These are phyloP conservation scores for Chloroceryle aenea DNA, from an alignment of 2,113 vertebrate genomes.

Conservation along the genomic window DNA sequence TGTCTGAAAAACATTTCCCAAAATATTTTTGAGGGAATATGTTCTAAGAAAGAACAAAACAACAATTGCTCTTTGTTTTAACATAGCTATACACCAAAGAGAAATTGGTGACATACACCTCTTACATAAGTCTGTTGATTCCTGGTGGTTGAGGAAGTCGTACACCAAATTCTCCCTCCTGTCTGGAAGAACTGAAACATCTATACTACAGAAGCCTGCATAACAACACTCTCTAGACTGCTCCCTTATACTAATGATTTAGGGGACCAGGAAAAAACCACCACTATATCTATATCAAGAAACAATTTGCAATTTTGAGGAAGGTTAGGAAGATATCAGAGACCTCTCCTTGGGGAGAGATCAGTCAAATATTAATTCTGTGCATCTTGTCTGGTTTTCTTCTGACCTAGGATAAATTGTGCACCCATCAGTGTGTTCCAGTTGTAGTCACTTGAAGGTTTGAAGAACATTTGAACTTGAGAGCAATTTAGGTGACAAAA, in stretches of 20 bases:
- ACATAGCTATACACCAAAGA: neutral
- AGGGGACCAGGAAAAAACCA: neutral
- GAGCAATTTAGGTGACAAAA: neutral
- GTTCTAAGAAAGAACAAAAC: neutral
- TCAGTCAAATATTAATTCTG: neutral
- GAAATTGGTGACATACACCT: neutral
- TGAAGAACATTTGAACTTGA: neutral
- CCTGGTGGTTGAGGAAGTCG: neutral
- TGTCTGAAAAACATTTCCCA: neutral
- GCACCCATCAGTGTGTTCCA: neutral
- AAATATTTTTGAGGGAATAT: neutral
- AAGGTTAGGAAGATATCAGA: neutral
- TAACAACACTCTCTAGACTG: neutral
- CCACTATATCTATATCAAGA: neutral
- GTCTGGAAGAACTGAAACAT: neutral
- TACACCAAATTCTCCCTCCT: neutral
- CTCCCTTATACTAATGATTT: neutral
- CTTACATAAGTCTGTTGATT: neutral
- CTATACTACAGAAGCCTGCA: neutral
- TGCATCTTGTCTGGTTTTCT: neutral
- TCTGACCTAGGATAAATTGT: neutral
- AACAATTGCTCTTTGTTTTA: neutral
- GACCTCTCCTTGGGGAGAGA: neutral
- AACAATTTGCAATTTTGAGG: neutral
- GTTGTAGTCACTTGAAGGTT: too few relatives aligned